Percentiles rank a stretch among this genome's conserved stretches.
These are phyloP conservation scores for Trissolcus brochymenae DNA, from an alignment of 2,888 invertebrate genomes.

Conservation along the genomic window DNA sequence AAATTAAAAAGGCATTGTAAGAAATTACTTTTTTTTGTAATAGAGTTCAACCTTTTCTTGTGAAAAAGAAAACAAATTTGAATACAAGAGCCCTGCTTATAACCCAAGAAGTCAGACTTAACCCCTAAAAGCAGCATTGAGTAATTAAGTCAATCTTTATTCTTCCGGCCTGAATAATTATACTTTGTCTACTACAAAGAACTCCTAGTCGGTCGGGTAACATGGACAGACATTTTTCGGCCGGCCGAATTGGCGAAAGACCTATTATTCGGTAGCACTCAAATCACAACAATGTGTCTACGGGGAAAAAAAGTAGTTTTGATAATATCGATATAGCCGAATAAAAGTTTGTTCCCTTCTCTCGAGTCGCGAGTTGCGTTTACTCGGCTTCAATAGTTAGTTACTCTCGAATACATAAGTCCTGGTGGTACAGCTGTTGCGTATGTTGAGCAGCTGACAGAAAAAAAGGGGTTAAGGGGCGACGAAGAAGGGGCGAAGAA, in stretches of 20 bases:
- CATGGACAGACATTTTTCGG: slow-evolving; percentile 37
- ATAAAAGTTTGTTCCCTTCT: slow-evolving; percentile 55
- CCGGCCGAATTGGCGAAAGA: slow-evolving; percentile 45
- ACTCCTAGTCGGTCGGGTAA: slow-evolving; percentile 14
- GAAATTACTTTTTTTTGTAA: no score
- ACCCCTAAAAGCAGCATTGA: neutral
- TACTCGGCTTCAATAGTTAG: slow-evolving; percentile 55
- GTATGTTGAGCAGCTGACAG: slow-evolving; percentile 72
- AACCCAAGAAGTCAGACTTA: neutral
- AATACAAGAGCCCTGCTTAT: neutral
- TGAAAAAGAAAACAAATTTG: neutral
- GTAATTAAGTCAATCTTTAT: slow-evolving; percentile 34
- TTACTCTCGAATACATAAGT: slow-evolving; percentile 57
- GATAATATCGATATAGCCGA: slow-evolving; percentile 56
- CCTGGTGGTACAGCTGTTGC: slow-evolving; percentile 71
- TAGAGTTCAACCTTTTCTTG: neutral
- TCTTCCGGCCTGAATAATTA: slow-evolving; percentile 32
- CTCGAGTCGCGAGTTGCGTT: slow-evolving; percentile 47
- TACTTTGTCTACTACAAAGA: slow-evolving; percentile 33
- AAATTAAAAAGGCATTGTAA: no score
- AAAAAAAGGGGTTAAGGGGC: slow-evolving; percentile 73
- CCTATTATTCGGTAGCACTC: slow-evolving; percentile 42
- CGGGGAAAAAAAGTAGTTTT: slow-evolving; percentile 45
- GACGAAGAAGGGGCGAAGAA: slow-evolving; percentile 60
- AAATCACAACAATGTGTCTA: slow-evolving; percentile 56